A percentile compares a stretch with the other conserved stretches of the same genome.
Conservation (phyloP, 2,888 invertebrate genomes). For the Melanophora roralis region DNA sequence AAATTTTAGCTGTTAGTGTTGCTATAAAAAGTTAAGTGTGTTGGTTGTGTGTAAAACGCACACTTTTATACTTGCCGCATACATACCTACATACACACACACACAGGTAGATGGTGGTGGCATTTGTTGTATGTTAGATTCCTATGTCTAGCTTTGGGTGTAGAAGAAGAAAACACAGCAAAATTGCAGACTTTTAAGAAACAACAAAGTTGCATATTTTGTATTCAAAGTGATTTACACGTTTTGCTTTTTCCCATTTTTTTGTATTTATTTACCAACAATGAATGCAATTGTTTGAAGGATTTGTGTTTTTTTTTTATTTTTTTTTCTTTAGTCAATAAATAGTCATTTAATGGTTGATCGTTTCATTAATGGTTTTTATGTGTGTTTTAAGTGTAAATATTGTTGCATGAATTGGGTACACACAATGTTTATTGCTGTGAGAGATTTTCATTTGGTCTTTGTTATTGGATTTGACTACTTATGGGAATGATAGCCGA, state of each 20-base stretch:
- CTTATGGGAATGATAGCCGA: conserved; percentile 8
- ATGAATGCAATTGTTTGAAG: conserved; percentile 32
- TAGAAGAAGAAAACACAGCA: neutral
- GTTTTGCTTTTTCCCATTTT: conserved; percentile 18
- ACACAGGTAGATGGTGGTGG: neutral
- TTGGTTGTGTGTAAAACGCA: conserved; percentile 67
- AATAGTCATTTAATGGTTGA: conserved; percentile 40
- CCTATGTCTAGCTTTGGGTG: neutral
- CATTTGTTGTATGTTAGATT: conserved; percentile 24
- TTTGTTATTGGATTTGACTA: neutral
- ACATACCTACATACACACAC: conserved; percentile 2
- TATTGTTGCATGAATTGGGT: conserved; percentile 25
- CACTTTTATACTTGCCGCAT: conserved; percentile 48
- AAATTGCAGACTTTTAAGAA: neutral
- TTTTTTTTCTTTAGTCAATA: conserved; percentile 24
- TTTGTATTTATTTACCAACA: conserved; percentile 18
- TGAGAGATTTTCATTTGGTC: conserved; percentile 28
- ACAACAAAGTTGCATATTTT: conserved; percentile 23
- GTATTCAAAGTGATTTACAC: conserved; percentile 28
- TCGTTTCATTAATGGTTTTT: conserved; percentile 34
- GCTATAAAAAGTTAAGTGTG: conserved; percentile 60
- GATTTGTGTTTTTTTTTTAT: too few relatives aligned
- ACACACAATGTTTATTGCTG: conserved; percentile 44
- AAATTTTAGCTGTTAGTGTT: conserved; percentile 6
- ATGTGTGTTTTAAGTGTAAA: conserved; percentile 38